phyloP scores from a whole-genome alignment of 2,797 vertebrate genomes.

The Enteromius argenteus region DNA sequence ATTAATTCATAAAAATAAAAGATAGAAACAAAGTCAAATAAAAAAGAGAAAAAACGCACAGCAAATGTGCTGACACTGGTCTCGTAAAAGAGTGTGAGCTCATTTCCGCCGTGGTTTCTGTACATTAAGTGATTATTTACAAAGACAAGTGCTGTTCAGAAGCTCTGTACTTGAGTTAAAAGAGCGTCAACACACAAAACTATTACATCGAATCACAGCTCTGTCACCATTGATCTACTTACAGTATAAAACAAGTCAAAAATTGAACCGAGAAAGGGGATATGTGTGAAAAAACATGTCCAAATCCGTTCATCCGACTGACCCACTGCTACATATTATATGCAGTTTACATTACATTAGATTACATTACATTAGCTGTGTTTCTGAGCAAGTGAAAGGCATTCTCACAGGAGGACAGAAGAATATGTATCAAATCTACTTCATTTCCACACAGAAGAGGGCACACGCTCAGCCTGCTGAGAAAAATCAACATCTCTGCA shows the following conservation, averaged over 20 bases:
- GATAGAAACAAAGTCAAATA: neutral
- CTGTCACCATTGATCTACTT: slow-evolving; percentile 32
- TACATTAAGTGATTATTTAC: slow-evolving; percentile 58
- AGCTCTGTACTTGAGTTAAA: slow-evolving; percentile 47
- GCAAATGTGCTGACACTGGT: slow-evolving; percentile 47
- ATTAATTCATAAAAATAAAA: slow-evolving; percentile 66
- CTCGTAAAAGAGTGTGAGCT: slow-evolving; percentile 32
- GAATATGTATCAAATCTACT: slow-evolving; percentile 41
- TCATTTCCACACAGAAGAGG: slow-evolving; percentile 48
- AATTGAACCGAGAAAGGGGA: slow-evolving; percentile 30
- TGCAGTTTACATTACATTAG: slow-evolving; percentile 35
- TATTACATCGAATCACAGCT: slow-evolving; percentile 41
- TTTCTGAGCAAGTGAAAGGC: slow-evolving; percentile 61
- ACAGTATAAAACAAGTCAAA: slow-evolving; percentile 52
- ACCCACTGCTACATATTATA: slow-evolving; percentile 37
- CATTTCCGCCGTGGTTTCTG: slow-evolving; percentile 45
- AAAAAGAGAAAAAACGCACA: slow-evolving; percentile 48
- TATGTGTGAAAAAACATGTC: slow-evolving; percentile 46
- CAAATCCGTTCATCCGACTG: slow-evolving; percentile 34
- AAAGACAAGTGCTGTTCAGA: slow-evolving; percentile 60
- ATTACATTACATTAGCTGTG: slow-evolving; percentile 49
- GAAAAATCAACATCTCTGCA: slow-evolving; percentile 67
- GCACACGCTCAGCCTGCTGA: slow-evolving; percentile 80
- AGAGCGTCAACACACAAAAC: slow-evolving; percentile 35
- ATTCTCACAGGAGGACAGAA: slow-evolving; percentile 49